Percentiles rank a stretch among this genome's conserved stretches.
phyloP scores from a whole-genome alignment of 1,140 invertebrate species.

The Pygmarrhopalites habei region DNA sequence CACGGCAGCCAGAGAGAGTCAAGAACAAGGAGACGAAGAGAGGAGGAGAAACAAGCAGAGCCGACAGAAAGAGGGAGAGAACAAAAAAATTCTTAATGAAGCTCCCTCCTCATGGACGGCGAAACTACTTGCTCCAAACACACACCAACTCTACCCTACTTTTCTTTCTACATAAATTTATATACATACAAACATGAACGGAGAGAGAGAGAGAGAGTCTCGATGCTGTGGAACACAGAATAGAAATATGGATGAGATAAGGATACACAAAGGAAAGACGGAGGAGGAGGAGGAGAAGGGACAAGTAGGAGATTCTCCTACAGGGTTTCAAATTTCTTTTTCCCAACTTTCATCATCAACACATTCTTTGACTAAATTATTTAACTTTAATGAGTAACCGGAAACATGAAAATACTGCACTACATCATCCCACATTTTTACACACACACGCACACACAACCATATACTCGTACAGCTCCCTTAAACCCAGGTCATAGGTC shows the following conservation, averaged over 20 bases:
- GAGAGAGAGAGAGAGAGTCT: neutral
- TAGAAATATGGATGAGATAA: neutral
- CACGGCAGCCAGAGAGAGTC: no score
- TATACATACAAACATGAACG: neutral
- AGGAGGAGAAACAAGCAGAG: no score
- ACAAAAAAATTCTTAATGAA: slow-evolving; percentile 12
- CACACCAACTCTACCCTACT: neutral
- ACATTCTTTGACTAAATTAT: slow-evolving; percentile 13
- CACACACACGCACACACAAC: neutral
- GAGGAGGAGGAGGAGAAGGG: neutral
- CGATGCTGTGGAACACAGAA: neutral
- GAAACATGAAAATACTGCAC: slow-evolving; percentile 3
- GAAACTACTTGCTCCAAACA: slow-evolving; percentile 6
- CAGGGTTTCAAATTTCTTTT: slow-evolving; percentile 9
- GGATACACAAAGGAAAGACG: neutral
- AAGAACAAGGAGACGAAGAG: no score
- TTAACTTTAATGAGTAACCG: slow-evolving; percentile 16
- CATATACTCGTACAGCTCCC: no score
- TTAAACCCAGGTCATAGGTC: no score
- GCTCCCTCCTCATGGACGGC: slow-evolving; percentile 11
- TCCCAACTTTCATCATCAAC: slow-evolving; percentile 17
- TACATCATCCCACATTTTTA: no score
- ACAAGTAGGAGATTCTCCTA: slow-evolving; percentile 7
- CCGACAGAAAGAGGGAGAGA: slow-evolving; percentile 8
- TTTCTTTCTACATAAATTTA: no score